phyloP scores from a whole-genome alignment of 2,113 vertebrate genomes.

The Pseudonaja textilis region DNA sequence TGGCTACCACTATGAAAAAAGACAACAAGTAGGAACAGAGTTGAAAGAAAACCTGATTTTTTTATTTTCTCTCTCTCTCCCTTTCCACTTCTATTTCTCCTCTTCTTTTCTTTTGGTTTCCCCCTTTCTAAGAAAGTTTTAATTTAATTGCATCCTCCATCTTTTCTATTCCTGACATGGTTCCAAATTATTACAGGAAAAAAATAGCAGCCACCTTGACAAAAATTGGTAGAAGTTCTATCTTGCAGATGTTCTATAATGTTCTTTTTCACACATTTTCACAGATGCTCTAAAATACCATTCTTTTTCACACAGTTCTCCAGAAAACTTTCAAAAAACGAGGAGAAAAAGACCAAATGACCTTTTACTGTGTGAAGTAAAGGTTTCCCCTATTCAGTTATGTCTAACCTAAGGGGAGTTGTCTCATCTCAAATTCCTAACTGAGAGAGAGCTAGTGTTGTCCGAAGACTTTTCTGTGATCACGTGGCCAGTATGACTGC shows the following conservation, averaged over 20 bases:
- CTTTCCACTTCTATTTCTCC: too few species aligned
- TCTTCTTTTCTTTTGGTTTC: neutral
- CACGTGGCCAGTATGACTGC: neutral
- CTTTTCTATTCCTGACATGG: neutral
- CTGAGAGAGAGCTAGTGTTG: neutral
- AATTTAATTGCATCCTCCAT: neutral
- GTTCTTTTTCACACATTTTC: neutral
- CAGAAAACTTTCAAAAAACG: neutral
- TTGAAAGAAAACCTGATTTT: neutral
- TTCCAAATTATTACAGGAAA: neutral
- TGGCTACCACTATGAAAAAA: neutral
- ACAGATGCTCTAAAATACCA: too few species aligned
- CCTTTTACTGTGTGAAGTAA: neutral
- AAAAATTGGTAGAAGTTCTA: neutral
- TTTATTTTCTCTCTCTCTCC: neutral
- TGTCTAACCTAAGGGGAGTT: neutral
- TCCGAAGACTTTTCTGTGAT: neutral
- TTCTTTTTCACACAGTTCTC: neutral
- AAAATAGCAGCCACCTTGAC: neutral
- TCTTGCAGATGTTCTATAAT: neutral
- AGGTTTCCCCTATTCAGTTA: neutral
- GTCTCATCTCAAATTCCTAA: neutral
- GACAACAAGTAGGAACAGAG: neutral
- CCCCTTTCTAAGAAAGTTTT: neutral
- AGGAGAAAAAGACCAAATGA: neutral